Percentiles rank a stretch among this genome's conserved stretches.
Evolutionary conservation across 2,113 vertebrate species (phyloP).

Genomic region (Toxotes chatareus): DNA sequence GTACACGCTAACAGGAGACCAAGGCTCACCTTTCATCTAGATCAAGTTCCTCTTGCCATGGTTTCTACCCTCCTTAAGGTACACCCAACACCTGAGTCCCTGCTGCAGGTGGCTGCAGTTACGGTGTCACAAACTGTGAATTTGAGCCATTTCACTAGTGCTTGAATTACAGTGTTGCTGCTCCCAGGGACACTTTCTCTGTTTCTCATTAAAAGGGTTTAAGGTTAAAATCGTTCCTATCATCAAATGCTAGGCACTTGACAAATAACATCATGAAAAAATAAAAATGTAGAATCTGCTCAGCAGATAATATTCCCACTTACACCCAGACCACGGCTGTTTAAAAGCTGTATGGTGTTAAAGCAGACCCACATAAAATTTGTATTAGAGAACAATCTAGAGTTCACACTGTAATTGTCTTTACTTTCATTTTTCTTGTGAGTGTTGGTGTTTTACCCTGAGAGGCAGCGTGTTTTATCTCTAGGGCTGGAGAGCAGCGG

Average conservation of each 20-base stretch:
- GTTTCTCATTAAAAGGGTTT: conserved; percentile 14
- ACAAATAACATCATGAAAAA: background rate
- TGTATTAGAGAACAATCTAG: background rate
- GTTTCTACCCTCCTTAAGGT: conserved; percentile 60
- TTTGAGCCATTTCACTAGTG: conserved; percentile 34
- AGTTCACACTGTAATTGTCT: background rate
- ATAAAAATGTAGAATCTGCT: background rate
- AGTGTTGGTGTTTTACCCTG: conserved; percentile 78
- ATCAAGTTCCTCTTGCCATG: conserved; percentile 68
- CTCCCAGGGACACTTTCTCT: conserved; percentile 29
- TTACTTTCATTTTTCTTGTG: background rate
- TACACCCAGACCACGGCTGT: background rate
- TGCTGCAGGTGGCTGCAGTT: conserved; percentile 34
- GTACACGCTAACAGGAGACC: conserved; percentile 12
- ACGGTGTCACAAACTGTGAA: conserved; percentile 22
- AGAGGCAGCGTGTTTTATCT: conserved; percentile 86
- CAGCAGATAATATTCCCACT: background rate
- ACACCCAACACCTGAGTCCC: conserved; percentile 63
- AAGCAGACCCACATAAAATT: background rate
- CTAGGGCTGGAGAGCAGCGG: conserved; percentile 82
- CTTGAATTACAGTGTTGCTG: conserved; percentile 50
- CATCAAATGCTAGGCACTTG: too few relatives aligned
- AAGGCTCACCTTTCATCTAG: conserved; percentile 69
- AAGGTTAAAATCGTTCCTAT: background rate
- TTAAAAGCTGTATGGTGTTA: background rate